Conservation (phyloP, 2,797 vertebrate genomes). For the Myotis findleyi region DNA sequence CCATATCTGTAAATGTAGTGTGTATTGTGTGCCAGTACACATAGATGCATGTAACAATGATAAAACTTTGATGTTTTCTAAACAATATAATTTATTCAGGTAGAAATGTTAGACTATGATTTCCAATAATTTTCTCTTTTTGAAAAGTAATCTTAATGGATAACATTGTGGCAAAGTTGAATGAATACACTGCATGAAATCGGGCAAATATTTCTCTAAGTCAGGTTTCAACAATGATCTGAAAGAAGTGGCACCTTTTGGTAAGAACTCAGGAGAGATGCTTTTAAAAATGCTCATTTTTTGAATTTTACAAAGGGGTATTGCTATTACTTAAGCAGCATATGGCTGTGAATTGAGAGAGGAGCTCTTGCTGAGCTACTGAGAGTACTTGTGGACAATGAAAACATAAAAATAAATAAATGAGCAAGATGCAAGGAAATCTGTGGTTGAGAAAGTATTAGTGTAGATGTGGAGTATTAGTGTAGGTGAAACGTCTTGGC, state of each 20-base stretch:
- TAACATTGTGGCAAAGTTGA: neutral
- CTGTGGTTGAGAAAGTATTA: conserved; percentile 12
- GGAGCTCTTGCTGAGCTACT: conserved; percentile 50
- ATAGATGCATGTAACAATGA: neutral
- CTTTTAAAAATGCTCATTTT: conserved; percentile 60
- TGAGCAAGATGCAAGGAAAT: conserved; percentile 19
- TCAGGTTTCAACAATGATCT: neutral
- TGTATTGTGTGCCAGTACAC: neutral
- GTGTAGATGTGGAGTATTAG: neutral
- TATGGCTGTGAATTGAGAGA: conserved; percentile 41
- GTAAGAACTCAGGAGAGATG: neutral
- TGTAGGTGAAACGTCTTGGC: neutral
- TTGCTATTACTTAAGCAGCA: conserved; percentile 31
- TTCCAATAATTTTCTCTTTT: neutral
- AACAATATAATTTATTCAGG: neutral
- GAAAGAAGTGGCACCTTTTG: neutral
- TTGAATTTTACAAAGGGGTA: conserved; percentile 35
- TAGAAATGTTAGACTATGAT: neutral
- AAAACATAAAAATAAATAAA: conserved; percentile 48
- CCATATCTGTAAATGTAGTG: neutral
- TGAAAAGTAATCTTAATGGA: neutral
- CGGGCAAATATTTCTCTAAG: neutral
- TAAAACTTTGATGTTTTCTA: neutral
- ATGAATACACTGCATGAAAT: neutral
- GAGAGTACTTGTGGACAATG: neutral